These are phyloP conservation scores for Oceanodroma leucorhoa DNA, from an alignment of 2,797 vertebrate species.

Conservation along the genomic window DNA sequence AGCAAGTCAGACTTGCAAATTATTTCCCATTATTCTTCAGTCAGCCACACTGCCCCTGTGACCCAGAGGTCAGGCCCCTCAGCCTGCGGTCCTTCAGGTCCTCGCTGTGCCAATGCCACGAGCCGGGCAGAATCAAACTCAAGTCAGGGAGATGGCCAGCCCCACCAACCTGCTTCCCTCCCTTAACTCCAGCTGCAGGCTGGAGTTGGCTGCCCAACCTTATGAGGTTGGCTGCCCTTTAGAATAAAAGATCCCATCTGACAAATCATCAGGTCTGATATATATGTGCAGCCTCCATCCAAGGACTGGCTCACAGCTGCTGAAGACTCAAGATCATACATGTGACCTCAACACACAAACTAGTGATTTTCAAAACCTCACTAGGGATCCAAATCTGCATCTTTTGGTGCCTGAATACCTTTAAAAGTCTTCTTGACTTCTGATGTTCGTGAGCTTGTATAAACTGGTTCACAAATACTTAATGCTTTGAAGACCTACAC, in stretches of 20 bases:
- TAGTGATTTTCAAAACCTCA: neutral
- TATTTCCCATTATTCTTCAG: neutral
- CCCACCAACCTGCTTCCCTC: neutral
- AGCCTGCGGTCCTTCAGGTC: neutral
- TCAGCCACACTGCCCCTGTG: neutral
- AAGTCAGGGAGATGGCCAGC: neutral
- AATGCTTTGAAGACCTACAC: neutral
- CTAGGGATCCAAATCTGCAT: neutral
- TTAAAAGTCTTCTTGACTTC: neutral
- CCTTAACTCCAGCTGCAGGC: neutral
- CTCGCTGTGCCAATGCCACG: rapidly evolving
- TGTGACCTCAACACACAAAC: neutral
- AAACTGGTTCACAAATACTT: neutral
- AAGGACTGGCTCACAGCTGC: neutral
- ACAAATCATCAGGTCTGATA: neutral
- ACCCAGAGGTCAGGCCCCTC: neutral
- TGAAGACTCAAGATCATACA: neutral
- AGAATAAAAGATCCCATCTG: neutral
- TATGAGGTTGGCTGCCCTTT: neutral
- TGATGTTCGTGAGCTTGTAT: neutral
- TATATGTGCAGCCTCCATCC: neutral
- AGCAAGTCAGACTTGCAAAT: neutral
- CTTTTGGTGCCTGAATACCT: neutral
- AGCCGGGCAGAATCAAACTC: neutral
- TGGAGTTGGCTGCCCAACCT: neutral